These are phyloP conservation scores for Hylia prasina DNA, from an alignment of 2,113 vertebrate genomes.

Conservation along the genomic window DNA sequence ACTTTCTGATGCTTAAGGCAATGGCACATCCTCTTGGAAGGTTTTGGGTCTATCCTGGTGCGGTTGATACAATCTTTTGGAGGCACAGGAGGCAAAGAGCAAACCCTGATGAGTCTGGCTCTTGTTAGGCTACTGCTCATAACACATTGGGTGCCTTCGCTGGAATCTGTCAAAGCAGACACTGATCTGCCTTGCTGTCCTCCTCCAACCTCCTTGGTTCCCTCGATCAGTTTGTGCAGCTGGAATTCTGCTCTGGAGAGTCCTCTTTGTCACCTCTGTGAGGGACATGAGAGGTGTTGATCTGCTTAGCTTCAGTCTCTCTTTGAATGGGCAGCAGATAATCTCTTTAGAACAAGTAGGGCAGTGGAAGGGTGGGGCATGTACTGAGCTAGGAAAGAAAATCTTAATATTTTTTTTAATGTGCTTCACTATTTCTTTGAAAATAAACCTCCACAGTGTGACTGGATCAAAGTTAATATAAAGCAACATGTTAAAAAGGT, in stretches of 20 bases:
- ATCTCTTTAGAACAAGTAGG: slow-evolving; percentile 81
- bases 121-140: not conserved
- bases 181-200: not conserved
- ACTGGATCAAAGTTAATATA: not conserved
- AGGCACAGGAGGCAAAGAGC: not conserved
- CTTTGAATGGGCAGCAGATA: slow-evolving; percentile 73
- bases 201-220: not conserved
- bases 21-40: not conserved
- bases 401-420: not conserved
- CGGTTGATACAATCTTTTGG: not conserved
- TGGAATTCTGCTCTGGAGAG: slow-evolving; percentile 10
- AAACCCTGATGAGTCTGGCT: not conserved
- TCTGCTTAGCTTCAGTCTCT: slow-evolving; percentile 85
- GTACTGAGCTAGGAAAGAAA: not conserved
- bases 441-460: not conserved
- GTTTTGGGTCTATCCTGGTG: not conserved
- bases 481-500: not conserved
- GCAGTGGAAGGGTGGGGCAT: not conserved
- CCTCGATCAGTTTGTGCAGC: not conserved
- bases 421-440: not conserved
- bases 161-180: not conserved
- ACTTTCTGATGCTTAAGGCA: not conserved
- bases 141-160: not conserved
- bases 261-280: slow-evolving; percentile 62
- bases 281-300: slow-evolving; percentile 67